Conservation (phyloP, 2,797 vertebrate genomes). For the Passerculus sandwichensis region DNA sequence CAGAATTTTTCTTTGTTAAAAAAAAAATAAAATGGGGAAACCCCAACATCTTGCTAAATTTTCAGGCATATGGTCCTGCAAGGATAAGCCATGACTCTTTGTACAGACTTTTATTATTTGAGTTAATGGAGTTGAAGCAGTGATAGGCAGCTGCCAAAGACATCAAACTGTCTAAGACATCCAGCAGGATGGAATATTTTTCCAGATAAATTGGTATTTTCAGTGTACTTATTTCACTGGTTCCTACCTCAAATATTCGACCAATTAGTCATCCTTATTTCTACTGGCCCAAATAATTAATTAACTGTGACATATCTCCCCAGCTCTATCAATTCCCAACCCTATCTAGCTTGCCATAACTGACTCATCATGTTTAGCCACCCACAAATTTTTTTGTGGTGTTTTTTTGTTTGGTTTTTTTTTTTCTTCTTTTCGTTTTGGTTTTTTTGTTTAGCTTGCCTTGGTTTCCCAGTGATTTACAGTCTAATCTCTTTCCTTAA, state of each 20-base stretch:
- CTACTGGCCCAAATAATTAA: background rate
- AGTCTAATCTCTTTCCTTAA: background rate
- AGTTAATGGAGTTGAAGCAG: background rate
- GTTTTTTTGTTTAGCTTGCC: background rate
- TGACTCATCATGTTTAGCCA: background rate
- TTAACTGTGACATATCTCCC: background rate
- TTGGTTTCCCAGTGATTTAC: background rate
- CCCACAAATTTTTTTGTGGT: background rate
- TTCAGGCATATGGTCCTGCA: background rate
- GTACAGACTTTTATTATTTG: background rate
- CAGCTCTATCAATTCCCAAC: background rate
- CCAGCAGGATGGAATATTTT: background rate
- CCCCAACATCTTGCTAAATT: background rate
- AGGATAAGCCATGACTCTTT: background rate
- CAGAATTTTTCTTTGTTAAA: background rate
- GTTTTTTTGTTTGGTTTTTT: background rate
- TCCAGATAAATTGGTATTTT: background rate
- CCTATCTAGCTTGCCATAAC: background rate
- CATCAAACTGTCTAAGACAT: background rate
- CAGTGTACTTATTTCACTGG: background rate
- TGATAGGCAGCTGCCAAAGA: background rate
- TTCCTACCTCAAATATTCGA: background rate
- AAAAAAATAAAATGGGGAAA: background rate
- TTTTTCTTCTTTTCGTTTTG: background rate
- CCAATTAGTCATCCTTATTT: background rate